These are phyloP conservation scores for Schlechtendalia chinensis DNA, from an alignment of 1,140 invertebrate genomes.

Conservation along the genomic window DNA sequence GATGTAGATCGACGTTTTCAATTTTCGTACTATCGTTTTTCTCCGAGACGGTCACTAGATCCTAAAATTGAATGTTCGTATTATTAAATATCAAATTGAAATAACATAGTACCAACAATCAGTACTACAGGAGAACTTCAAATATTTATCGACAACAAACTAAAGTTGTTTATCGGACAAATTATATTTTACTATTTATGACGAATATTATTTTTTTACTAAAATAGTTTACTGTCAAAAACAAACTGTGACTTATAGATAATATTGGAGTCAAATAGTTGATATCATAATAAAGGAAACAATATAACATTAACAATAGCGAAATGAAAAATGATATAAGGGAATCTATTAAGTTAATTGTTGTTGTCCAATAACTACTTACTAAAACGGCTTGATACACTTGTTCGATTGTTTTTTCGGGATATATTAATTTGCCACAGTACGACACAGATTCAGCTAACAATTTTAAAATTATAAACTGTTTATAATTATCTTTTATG, in stretches of 20 bases:
- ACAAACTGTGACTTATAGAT: too few relatives aligned
- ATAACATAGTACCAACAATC: too few relatives aligned
- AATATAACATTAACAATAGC: neutral
- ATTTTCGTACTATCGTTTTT: slow-evolving; percentile 26
- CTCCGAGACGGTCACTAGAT: slow-evolving; percentile 39
- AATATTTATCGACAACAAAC: too few relatives aligned
- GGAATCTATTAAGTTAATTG: neutral
- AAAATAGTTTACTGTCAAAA: too few relatives aligned
- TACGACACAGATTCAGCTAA: slow-evolving; percentile 81
- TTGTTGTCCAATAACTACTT: slow-evolving; percentile 56
- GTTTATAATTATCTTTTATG: slow-evolving; percentile 62
- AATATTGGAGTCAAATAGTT: too few relatives aligned
- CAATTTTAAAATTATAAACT: slow-evolving; percentile 78
- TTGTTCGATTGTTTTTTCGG: slow-evolving; percentile 70
- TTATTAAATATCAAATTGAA: neutral
- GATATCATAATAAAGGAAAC: too few relatives aligned
- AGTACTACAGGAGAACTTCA: too few relatives aligned
- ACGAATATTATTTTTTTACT: too few relatives aligned
- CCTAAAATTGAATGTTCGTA: neutral
- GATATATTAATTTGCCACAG: slow-evolving; percentile 73
- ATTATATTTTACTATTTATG: too few relatives aligned
- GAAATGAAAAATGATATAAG: neutral
- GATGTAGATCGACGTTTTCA: slow-evolving; percentile 74
- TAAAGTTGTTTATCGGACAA: too few relatives aligned
- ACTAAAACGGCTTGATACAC: slow-evolving; percentile 79